These are phyloP conservation scores for Lepidochrysops patricia DNA, from an alignment of 2,888 invertebrate genomes.

Conservation along the genomic window DNA sequence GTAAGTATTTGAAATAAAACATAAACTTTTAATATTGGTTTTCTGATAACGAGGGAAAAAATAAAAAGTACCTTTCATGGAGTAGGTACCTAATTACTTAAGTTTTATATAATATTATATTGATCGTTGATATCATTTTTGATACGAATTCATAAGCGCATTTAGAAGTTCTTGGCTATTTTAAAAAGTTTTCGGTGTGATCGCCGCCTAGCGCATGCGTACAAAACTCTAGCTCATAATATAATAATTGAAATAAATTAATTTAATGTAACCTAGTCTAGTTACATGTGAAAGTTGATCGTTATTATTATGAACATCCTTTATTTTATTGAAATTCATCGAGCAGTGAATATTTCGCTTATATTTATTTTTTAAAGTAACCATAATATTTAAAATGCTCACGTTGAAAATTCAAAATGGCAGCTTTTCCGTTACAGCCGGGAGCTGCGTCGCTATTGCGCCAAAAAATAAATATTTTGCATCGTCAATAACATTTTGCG, in stretches of 20 bases:
- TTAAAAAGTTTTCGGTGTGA: constrained; percentile 39
- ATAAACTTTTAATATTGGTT: too few species aligned
- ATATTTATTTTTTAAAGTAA: not conserved
- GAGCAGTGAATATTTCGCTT: not conserved
- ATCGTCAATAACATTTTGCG: constrained; percentile 67
- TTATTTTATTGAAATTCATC: not conserved
- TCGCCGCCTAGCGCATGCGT: constrained; percentile 53
- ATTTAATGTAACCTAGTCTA: constrained; percentile 40
- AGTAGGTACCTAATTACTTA: too few species aligned
- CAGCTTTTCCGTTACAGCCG: constrained; percentile 26
- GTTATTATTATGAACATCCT: not conserved
- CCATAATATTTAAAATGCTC: not conserved
- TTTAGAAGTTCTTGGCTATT: too few species aligned
- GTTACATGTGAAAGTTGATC: not conserved
- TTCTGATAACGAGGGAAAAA: too few species aligned
- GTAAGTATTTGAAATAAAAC: too few species aligned
- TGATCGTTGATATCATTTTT: too few species aligned
- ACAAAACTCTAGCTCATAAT: constrained; percentile 46
- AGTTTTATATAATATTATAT: too few species aligned
- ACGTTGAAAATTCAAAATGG: constrained; percentile 29
- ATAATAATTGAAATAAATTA: constrained; percentile 72
- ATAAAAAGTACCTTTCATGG: too few species aligned
- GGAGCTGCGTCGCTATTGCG: constrained; percentile 41
- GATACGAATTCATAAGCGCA: too few species aligned
- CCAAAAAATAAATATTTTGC: constrained; percentile 69